A percentile compares a stretch with the other conserved stretches of the same genome.
Evolutionary conservation across 2,113 vertebrate genomes (phyloP).

Genomic region (Talpa occidentalis): DNA sequence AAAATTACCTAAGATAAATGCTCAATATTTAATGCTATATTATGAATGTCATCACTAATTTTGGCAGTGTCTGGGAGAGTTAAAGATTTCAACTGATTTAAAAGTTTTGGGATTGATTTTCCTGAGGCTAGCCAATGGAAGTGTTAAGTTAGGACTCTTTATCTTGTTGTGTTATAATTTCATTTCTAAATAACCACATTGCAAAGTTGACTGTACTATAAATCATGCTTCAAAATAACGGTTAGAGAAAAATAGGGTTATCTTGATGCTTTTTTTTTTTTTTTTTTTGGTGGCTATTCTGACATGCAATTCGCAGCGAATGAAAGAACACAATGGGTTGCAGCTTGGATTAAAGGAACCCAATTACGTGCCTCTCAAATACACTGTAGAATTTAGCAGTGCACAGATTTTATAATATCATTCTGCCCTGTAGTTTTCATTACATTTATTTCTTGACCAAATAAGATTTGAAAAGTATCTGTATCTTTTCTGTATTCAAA

Average conservation of each 20-base stretch:
- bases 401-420: constrained; percentile 54
- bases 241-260: constrained; percentile 70
- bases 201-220: neutral
- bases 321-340: constrained; percentile 72
- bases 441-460: constrained; percentile 66
- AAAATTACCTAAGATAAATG: constrained; percentile 8
- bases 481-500: constrained; percentile 57
- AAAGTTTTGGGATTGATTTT: constrained; percentile 49
- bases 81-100: constrained; percentile 22
- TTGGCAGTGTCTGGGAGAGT: neutral
- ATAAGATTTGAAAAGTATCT: constrained; percentile 63
- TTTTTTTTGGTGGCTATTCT: constrained; percentile 67
- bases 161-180: constrained; percentile 46
- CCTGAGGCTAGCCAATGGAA: neutral
- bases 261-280: constrained; percentile 55
- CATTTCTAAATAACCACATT: constrained; percentile 19
- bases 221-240: constrained; percentile 67
- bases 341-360: constrained; percentile 75
- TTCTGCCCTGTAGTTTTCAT: constrained; percentile 72
- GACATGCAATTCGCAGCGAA: constrained; percentile 62
- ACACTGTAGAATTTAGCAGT: constrained; percentile 59
- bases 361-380: constrained; percentile 76
- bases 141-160: neutral
- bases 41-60: neutral
- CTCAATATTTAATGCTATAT: neutral